Base-by-base conservation (phyloP, 2,888 invertebrate species). In the Flexamia atlantica region DNA sequence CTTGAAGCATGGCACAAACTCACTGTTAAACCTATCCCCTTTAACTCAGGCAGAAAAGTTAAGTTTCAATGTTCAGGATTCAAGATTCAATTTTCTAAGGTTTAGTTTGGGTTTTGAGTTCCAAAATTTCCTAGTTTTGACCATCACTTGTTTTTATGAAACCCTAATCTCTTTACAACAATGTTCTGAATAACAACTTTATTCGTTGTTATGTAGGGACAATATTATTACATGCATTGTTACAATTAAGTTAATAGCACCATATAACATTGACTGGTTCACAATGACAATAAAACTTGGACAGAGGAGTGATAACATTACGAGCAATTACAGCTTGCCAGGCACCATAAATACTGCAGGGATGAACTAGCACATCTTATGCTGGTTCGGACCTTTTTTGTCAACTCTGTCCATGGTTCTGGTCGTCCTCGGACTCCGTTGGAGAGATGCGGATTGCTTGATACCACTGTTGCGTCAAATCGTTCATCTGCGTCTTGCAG, bases 391-490 rank as follows among this genome's bases (percentile, higher is more conserved):
- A 7, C 42, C 28, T 28, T 36, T 64, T 53, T 25, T 36, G 85
- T 83, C 85, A 83, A 81, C 85, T 84, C 53, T 84, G 84, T 7
- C 68, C 68, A 28, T 64, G 64, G 20, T 64, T 53, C 36, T 86
- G 94, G 85, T 96, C 96, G 84, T 96, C 96, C 68, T 97, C 97
- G 40, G 96, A 96, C 88, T 97, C 95, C 86, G 96, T 93, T 12
- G 97, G 97, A 74, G 96, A 95, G 88, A 97, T 95, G 85, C 97
- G 93, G 87, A 98, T 98, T 0, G 98, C 98, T 90, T 98, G 97
- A 91, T 98, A 98, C 98, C 98, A 99, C 90, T 98, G 97, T 89
- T 98, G 97, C 0, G 98, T 98, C 87, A 99, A 91, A 90, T 97
- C 97, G 0, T 97, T 97, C 97, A 99, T 98, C 91, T 98, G 98